These are phyloP conservation scores for Montipora capricornis DNA, from an alignment of 64 coral and sea anemone species.

Conservation along the genomic window DNA sequence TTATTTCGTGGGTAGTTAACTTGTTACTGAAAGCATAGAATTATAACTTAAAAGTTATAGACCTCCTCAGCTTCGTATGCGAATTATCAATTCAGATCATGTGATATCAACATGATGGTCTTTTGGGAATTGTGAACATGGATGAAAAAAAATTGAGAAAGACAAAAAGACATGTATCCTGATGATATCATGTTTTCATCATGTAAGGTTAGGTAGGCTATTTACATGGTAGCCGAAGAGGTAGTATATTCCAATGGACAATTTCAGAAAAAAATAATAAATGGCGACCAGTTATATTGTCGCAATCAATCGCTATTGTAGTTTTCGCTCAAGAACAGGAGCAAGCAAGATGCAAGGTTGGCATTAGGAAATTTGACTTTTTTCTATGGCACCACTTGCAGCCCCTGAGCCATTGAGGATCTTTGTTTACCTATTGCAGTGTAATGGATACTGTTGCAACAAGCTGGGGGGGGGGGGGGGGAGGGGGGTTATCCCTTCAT, in stretches of 20 bases:
- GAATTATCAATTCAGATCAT: conserved; percentile 5
- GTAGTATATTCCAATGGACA: conserved; percentile 2
- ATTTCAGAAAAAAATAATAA: conserved; percentile 11
- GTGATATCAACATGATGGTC: conserved; percentile 18
- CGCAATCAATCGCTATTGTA: conserved; percentile 8
- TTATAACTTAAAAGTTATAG: not conserved
- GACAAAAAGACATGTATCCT: not conserved
- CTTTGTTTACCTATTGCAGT: too few species aligned
- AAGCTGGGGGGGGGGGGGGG: too few species aligned
- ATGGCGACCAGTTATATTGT: conserved; percentile 11
- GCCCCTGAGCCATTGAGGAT: too few species aligned
- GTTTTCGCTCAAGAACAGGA: too few species aligned
- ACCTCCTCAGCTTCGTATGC: not conserved
- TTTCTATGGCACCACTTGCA: too few species aligned
- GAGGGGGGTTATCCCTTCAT: too few species aligned
- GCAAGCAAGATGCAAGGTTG: too few species aligned
- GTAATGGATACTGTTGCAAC: too few species aligned
- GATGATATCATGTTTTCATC: not conserved
- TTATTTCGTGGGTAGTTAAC: not conserved
- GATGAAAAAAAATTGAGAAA: conserved; percentile 14
- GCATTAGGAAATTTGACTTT: too few species aligned
- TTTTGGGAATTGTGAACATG: conserved; percentile 14
- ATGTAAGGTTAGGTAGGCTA: conserved; percentile 3
- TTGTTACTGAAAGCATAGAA: not conserved
- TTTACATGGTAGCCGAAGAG: conserved; percentile 17